Evolutionary conservation across 1,140 invertebrate genomes (phyloP).

Genomic region (Myzus persicae): DNA sequence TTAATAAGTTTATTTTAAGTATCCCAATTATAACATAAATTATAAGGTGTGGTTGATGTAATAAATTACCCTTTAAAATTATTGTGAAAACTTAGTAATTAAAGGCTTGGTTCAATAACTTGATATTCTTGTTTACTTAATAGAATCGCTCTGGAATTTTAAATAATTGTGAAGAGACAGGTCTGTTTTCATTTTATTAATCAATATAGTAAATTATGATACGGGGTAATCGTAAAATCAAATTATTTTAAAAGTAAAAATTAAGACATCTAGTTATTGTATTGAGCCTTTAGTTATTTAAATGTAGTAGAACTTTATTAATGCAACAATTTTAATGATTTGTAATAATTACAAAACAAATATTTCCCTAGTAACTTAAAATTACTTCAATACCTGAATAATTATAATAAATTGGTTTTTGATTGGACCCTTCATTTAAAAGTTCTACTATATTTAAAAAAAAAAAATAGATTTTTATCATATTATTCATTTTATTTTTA

Average conservation of each 20-base stretch:
- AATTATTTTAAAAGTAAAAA: not conserved
- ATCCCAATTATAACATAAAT: not conserved
- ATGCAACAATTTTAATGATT: not conserved
- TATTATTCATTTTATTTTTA: not conserved
- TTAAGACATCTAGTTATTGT: not conserved
- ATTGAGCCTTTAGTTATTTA: not conserved
- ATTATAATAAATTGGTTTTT: not conserved
- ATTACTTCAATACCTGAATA: not conserved
- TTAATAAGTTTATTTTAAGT: slow-evolving; percentile 2
- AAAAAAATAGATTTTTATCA: not conserved
- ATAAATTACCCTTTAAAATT: not conserved
- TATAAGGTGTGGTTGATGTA: not conserved
- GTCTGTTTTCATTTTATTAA: not conserved
- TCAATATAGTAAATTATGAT: not conserved
- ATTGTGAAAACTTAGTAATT: not conserved
- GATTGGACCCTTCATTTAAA: not conserved
- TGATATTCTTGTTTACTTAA: not conserved
- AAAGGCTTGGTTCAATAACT: not conserved
- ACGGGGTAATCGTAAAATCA: not conserved
- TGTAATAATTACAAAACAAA: not conserved
- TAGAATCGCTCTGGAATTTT: not conserved
- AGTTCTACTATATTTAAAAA: not conserved
- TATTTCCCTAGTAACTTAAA: not conserved
- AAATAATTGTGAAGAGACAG: not conserved
- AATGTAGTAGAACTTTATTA: not conserved